These are phyloP conservation scores for Nematolebias whitei DNA, from an alignment of 2,113 vertebrate genomes.

Conservation along the genomic window DNA sequence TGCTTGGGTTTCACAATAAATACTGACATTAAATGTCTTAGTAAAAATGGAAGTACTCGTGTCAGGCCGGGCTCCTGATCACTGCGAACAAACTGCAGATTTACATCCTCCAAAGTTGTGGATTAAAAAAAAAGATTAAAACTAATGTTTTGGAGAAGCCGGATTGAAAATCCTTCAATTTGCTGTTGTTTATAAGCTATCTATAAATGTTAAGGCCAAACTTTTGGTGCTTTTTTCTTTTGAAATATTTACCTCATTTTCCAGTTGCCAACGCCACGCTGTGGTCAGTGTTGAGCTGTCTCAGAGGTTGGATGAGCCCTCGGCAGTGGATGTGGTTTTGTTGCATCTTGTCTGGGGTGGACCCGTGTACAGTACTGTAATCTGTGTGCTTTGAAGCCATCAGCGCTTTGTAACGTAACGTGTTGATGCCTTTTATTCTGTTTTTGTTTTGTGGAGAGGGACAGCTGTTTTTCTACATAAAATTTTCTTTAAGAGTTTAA, in stretches of 20 bases:
- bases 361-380: slow-evolving; percentile 80
- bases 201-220: slow-evolving; percentile 56
- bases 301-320: slow-evolving; percentile 60
- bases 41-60: slow-evolving; percentile 44
- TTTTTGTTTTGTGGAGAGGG: slow-evolving; percentile 51
- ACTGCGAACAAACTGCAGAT: slow-evolving; percentile 13
- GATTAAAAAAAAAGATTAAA: neutral
- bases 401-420: slow-evolving; percentile 73
- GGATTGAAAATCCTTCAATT: slow-evolving; percentile 45
- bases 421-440: slow-evolving; percentile 64
- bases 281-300: slow-evolving; percentile 59
- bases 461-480: slow-evolving; percentile 72
- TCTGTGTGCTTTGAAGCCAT: slow-evolving; percentile 77
- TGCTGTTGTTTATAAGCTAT: slow-evolving; percentile 62
- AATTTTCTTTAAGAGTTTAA: slow-evolving; percentile 70
- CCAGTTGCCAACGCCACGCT: slow-evolving; percentile 50
- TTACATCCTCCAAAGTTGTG: slow-evolving; percentile 23
- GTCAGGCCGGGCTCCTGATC: slow-evolving; percentile 40
- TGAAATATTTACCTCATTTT: slow-evolving; percentile 71
- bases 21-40: slow-evolving; percentile 63
- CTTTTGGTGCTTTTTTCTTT: slow-evolving; percentile 61
- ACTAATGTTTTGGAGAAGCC: slow-evolving; percentile 22
- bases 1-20: slow-evolving; percentile 59
- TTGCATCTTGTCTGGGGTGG: slow-evolving; percentile 73
- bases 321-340: slow-evolving; percentile 61